Conservation (phyloP, 2,888 invertebrate genomes). For the Himalopsyche anomala region DNA sequence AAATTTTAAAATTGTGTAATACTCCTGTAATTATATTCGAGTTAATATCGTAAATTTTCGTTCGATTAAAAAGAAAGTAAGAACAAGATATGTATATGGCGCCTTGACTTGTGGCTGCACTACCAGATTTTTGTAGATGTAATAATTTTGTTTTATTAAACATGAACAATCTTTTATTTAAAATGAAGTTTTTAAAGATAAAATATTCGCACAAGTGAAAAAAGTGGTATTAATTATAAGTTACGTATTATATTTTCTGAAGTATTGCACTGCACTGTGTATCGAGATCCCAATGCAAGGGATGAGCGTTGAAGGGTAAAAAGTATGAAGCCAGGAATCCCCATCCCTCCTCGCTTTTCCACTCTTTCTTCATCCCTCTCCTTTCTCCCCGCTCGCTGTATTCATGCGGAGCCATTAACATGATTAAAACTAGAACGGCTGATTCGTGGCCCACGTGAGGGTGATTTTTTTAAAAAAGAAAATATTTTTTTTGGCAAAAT, state of each 20-base stretch:
- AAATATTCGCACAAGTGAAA: too few relatives aligned
- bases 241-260: background rate
- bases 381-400: constrained; percentile 55
- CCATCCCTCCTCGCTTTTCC: constrained; percentile 5
- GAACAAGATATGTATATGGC: too few relatives aligned
- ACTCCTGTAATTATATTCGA: too few relatives aligned
- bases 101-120: too few relatives aligned
- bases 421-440: constrained; percentile 65
- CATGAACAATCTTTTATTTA: too few relatives aligned
- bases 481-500: background rate
- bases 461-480: background rate
- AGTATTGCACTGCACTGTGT: constrained; percentile 7
- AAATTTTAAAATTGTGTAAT: too few relatives aligned
- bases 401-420: constrained; percentile 66
- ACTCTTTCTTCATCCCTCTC: constrained; percentile 4
- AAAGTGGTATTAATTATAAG: too few relatives aligned
- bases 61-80: too few relatives aligned
- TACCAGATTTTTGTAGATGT: too few relatives aligned
- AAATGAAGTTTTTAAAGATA: too few relatives aligned
- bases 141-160: too few relatives aligned
- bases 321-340: constrained; percentile 29
- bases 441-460: constrained; percentile 48
- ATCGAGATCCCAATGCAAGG: constrained; percentile 11
- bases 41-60: too few relatives aligned
- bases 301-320: constrained; percentile 42